Evolutionary conservation across 2,113 vertebrate genomes (phyloP).

Genomic region (Oreochromis spilurus): DNA sequence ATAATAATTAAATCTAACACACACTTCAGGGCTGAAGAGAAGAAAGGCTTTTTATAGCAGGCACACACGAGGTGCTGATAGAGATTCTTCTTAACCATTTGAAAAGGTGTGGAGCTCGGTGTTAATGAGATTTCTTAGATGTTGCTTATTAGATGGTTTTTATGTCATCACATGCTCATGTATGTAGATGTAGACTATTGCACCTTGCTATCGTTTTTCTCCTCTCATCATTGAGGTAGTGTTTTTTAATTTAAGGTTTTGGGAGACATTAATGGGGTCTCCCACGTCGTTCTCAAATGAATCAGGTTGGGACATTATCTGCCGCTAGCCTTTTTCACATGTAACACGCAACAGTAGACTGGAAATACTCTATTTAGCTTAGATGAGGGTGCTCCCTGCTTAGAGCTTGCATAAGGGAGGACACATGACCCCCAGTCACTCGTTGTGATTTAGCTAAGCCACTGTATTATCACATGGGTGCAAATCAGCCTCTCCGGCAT

Average conservation of each 20-base stretch:
- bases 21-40: conserved; percentile 26
- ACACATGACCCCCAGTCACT: neutral
- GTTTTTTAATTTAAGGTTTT: neutral
- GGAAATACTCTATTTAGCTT: neutral
- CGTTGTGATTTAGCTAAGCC: neutral
- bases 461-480: neutral
- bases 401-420: neutral
- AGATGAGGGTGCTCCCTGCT: neutral
- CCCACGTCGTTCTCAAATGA: neutral
- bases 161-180: neutral
- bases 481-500: neutral
- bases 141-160: neutral
- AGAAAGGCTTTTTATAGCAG: conserved; percentile 23
- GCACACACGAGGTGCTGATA: neutral
- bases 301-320: neutral
- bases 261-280: neutral
- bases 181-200: neutral
- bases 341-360: neutral
- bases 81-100: neutral
- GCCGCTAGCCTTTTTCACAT: neutral
- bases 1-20: conserved; percentile 65
- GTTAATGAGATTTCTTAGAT: conserved; percentile 5
- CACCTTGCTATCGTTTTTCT: neutral
- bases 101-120: conserved; percentile 6
- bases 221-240: rapidly evolving